Evolutionary conservation across 2,888 invertebrate genomes (phyloP), one percentile per base, ranked within the genome.

Genomic region (Strigamia transsilvanica): DNA sequence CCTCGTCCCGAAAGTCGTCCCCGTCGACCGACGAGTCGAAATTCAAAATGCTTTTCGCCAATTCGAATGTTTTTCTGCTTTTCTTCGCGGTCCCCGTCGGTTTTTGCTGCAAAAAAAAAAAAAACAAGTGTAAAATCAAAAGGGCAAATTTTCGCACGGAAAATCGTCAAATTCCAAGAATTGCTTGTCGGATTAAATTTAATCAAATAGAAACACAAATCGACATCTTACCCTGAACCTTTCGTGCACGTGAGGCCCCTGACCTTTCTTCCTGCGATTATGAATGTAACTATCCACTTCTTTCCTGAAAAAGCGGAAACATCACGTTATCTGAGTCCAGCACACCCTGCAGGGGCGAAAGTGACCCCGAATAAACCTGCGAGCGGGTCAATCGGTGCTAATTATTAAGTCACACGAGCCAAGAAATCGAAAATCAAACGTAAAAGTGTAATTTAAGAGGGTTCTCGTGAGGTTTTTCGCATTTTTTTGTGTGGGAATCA

Each of bases 241-340:
- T 61, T 80, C 18, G 80, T 38, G 23, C 80, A 51, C 27, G 23
- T 32, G 61, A 32, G 80, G 32, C 56, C 38, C 38, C 27, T 80
- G 80, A 61, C 80, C 80, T 80, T 80, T 80, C 80, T 80, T 80
- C 80, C 80, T 80, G 56, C 80, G 80, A 56, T 80, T 80, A 61
- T 61, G 34, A 61, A 80, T 51, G 18, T 80, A 80, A 51, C n/a
- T 27, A 80, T 80, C 80, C 80, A 80, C 80, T 80, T 32, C 80
- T 80, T 80, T 80, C 80, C 80, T 80, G 80, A 80, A 80, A 80
- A 80, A 80, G 80, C 80, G 80, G 80, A 80, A 80, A 56, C 80
- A 80, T 80, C 61, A 56, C 27, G 21, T 80, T 80, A 80, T 80
- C 80, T 56, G 18, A 27, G 15, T 10, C 41, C 18, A 18, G 61